Evolutionary conservation across 1,140 invertebrate species (phyloP).

Genomic region (Riptortus pedestris): DNA sequence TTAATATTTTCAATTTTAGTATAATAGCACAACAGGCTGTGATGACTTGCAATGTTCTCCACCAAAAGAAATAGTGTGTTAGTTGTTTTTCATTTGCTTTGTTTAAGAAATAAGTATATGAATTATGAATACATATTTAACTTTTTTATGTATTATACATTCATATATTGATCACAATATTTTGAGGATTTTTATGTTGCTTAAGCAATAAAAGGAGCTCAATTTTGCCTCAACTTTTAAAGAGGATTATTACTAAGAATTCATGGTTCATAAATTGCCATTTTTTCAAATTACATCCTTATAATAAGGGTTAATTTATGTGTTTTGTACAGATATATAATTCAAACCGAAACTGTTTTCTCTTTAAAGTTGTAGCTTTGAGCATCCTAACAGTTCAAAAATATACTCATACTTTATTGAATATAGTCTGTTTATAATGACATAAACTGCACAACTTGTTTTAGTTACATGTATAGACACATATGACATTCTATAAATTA

Average conservation of each 20-base stretch:
- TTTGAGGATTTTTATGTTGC: not conserved
- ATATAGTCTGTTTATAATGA: not conserved
- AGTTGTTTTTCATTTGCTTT: not conserved
- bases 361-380: not conserved
- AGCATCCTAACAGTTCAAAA: not conserved
- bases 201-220: not conserved
- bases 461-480: not conserved
- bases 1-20: not conserved
- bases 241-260: not conserved
- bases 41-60: conserved; percentile 12
- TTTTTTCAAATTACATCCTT: not conserved
- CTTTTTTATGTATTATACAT: not conserved
- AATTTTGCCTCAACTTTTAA: not conserved
- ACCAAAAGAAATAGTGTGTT: not conserved
- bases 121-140: conserved; percentile 1
- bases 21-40: conserved; percentile 1
- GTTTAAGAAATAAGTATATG: not conserved
- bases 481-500: not conserved
- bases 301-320: not conserved
- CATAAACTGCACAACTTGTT: not conserved
- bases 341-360: not conserved
- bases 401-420: not conserved
- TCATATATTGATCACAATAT: not conserved
- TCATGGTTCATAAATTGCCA: not conserved
- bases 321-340: not conserved